These are phyloP conservation scores for Anoncus sp. DNA, from an alignment of 2,888 invertebrate genomes.

Conservation along the genomic window DNA sequence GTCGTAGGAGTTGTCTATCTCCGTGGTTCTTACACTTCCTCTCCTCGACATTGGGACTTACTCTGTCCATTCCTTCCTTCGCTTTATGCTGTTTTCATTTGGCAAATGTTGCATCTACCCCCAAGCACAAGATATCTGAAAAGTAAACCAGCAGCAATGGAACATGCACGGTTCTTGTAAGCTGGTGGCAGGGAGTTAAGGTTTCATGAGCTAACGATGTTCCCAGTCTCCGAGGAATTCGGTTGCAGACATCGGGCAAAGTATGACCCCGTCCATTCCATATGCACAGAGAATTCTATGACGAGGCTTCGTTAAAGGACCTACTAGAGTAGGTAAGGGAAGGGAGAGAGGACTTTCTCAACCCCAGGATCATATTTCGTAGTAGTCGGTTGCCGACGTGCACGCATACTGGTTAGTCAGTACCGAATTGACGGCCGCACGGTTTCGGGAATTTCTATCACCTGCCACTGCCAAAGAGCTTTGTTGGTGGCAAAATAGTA, in stretches of 20 bases:
- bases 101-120: slow-evolving; percentile 22
- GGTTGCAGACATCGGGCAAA: slow-evolving; percentile 71
- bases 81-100: slow-evolving; percentile 32
- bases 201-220: slow-evolving; percentile 75
- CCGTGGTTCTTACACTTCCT: slow-evolving; percentile 1
- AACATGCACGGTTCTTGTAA: slow-evolving; percentile 40
- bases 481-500: slow-evolving; percentile 15
- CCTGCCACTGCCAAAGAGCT: slow-evolving; percentile 37
- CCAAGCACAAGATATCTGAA: slow-evolving; percentile 56
- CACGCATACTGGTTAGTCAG: slow-evolving; percentile 20
- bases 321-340: slow-evolving; percentile 66
- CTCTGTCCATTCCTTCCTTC: slow-evolving; percentile 10
- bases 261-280: slow-evolving; percentile 70
- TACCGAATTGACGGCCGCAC: slow-evolving; percentile 71
- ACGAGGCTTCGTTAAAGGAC: slow-evolving; percentile 80
- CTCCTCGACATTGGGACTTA: slow-evolving; percentile 1
- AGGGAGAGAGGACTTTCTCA: slow-evolving; percentile 24
- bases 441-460: slow-evolving; percentile 35
- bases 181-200: slow-evolving; percentile 70
- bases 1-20: not conserved
- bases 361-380: slow-evolving; percentile 12
- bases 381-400: not conserved
- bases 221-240: slow-evolving; percentile 32
- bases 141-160: slow-evolving; percentile 53
- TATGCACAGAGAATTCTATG: slow-evolving; percentile 81